phyloP scores from a whole-genome alignment of 2,797 vertebrate species.

The Epinephelus awoara region DNA sequence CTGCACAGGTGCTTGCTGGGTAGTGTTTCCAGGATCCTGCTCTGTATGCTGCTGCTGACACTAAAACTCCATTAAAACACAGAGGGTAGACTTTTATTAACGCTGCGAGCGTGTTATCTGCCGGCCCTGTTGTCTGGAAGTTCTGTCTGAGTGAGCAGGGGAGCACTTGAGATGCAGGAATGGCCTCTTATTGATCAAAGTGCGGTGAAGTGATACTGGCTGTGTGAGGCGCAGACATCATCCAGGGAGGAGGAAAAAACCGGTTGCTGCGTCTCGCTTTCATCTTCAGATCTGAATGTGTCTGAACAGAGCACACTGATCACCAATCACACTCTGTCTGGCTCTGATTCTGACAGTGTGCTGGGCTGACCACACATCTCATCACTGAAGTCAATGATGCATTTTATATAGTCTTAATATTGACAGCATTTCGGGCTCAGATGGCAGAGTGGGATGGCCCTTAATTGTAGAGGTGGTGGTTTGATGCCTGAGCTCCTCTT shows the following conservation, averaged over 20 bases:
- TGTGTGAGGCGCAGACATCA: neutral
- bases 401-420: neutral
- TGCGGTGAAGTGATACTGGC: slow-evolving; percentile 6
- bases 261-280: slow-evolving; percentile 3
- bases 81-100: slow-evolving; percentile 2
- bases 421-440: neutral
- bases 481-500: neutral
- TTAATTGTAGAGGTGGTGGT: neutral
- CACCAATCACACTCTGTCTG: neutral
- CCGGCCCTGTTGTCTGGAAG: slow-evolving; percentile 4
- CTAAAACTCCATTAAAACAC: neutral
- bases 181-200: slow-evolving; percentile 32
- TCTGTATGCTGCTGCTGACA: neutral
- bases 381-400: slow-evolving; percentile 3
- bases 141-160: slow-evolving; percentile 1
- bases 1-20: neutral
- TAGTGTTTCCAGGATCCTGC: neutral
- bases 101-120: neutral
- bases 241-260: neutral
- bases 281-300: neutral
- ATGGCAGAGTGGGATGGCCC: neutral
- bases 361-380: neutral
- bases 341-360: neutral
- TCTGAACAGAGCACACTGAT: neutral
- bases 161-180: slow-evolving; percentile 16